Percentiles rank a stretch among this genome's conserved stretches.
These are phyloP conservation scores for Pseudorhombus dupliciocellatus DNA, from an alignment of 2,113 vertebrate species.

Conservation along the genomic window DNA sequence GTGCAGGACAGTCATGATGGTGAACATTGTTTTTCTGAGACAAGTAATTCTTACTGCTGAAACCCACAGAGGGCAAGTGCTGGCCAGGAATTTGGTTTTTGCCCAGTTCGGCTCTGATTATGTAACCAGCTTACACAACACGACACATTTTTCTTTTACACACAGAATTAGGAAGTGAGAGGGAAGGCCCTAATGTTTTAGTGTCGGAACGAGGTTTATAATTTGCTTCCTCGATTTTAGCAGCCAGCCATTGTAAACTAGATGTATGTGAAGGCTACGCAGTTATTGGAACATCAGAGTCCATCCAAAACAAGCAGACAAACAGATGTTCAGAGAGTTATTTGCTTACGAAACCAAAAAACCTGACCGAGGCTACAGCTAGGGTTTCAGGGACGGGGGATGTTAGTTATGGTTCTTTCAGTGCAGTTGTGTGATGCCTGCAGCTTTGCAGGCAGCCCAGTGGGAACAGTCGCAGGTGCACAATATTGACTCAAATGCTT, in stretches of 20 bases:
- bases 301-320: not conserved
- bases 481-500: slow-evolving; percentile 57
- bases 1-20: too few relatives aligned
- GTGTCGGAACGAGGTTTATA: not conserved
- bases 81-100: slow-evolving; percentile 44
- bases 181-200: not conserved
- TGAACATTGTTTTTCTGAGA: not conserved
- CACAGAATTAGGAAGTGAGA: slow-evolving; percentile 38
- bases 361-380: slow-evolving; percentile 17
- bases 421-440: slow-evolving; percentile 20
- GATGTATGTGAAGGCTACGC: not conserved
- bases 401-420: slow-evolving; percentile 23
- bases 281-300: slow-evolving; percentile 15
- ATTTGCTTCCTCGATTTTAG: not conserved
- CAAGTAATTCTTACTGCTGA: slow-evolving; percentile 6
- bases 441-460: slow-evolving; percentile 20
- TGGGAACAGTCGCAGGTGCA: slow-evolving; percentile 76
- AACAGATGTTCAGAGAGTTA: slow-evolving; percentile 62
- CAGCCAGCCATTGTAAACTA: not conserved
- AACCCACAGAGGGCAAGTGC: slow-evolving; percentile 26
- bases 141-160: slow-evolving; percentile 34
- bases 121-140: slow-evolving; percentile 64
- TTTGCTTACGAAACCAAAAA: slow-evolving; percentile 68
- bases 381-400: slow-evolving; percentile 1
- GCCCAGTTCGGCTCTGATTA: slow-evolving; percentile 51